phyloP scores from a whole-genome alignment of 2,113 vertebrate species.

The Anser cygnoides region DNA sequence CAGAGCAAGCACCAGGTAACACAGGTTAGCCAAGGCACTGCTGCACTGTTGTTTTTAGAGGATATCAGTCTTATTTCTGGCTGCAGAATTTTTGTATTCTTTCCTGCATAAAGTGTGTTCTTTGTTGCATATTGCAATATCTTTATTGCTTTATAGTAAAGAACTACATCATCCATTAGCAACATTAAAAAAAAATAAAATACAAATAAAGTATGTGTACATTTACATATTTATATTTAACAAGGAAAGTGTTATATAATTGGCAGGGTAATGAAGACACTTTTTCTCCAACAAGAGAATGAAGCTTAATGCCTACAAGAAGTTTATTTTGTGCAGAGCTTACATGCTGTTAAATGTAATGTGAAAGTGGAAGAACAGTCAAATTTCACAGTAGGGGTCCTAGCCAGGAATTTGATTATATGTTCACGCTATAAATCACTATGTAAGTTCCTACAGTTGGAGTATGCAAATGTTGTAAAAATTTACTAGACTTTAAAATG shows the following conservation, averaged over 20 bases:
- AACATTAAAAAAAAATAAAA: background rate
- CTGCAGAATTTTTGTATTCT: background rate
- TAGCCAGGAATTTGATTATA: background rate
- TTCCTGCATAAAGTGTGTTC: background rate
- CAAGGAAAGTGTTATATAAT: background rate
- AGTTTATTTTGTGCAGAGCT: background rate
- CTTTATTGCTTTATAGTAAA: background rate
- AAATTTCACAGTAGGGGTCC: background rate
- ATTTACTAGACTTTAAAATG: background rate
- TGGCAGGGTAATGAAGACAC: background rate
- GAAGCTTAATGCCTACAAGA: background rate
- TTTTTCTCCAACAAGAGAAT: background rate
- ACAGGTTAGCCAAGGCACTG: background rate
- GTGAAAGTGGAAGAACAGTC: background rate
- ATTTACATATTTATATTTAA: background rate
- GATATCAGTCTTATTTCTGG: background rate
- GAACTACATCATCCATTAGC: background rate
- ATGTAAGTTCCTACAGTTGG: background rate
- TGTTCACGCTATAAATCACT: background rate
- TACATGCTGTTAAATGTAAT: background rate
- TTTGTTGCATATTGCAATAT: background rate
- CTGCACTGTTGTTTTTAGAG: background rate
- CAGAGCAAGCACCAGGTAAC: background rate
- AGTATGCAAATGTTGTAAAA: background rate
- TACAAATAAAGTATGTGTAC: background rate